Base-by-base conservation (phyloP, 1,140 invertebrate species). In the roundworm (Caenorhabditis elegans) region DNA sequence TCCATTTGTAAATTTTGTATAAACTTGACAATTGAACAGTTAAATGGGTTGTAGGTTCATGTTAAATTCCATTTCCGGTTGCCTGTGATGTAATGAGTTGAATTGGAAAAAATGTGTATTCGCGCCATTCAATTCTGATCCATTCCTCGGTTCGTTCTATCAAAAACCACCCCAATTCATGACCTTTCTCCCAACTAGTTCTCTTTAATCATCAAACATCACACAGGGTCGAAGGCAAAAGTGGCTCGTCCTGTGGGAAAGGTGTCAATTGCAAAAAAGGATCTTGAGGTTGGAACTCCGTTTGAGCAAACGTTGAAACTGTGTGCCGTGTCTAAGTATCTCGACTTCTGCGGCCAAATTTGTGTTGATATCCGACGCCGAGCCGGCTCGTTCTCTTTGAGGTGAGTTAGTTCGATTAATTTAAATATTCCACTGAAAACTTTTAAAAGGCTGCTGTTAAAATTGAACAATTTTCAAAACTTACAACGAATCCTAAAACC, bases 221-320 rank as follows among this genome's bases (percentile, higher is more conserved):
- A 36, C 15, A 15, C 75, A 77, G 75, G 75, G 10, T 49, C 34
- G 3, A 78, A 78, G 36, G 77, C 46, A 39, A 78, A 78, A 53
- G 34, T 53, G 34, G 77, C 77, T 53, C 47, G 77, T 53, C 77
- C 77, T 5, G 49, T 78, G 47, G 77, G 77, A 49, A 78, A 51
- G 49, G 77, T 78, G 48, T 78, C 77, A 10, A 78, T 78, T 39
- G 22, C 47, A 22, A 49, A 22, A 22, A 78, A 55, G 31, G 77
- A 78, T 36, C 46, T 78, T 19, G 49, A 49, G 8, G 49, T 51
- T 49, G 47, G 47, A 78, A 39, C 34, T 36, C 34, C 49, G 26
- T 39, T 53, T 8, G 77, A 78, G 15, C 47, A 51, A 15, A 51
- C 48, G 1, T 24, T 78, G 28, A 49, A 49, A 39, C 77, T 78